Conservation (phyloP, 2,888 invertebrate genomes). For the Mesorhabditis belari region DNA sequence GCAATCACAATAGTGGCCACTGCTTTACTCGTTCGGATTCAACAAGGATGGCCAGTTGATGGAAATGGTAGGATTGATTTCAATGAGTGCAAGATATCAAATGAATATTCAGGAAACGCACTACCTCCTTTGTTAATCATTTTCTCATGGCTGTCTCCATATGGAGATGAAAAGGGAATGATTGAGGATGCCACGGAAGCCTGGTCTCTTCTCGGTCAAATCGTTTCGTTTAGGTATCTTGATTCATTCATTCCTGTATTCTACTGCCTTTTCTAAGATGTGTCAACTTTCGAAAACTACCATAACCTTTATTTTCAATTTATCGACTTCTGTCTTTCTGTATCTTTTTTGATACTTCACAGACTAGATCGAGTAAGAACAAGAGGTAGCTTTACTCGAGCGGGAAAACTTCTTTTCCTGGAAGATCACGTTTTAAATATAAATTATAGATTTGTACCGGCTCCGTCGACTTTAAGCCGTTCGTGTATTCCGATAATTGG, state of each 20-base stretch:
- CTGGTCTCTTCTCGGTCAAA: conserved; percentile 2
- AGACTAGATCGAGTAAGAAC: too few relatives aligned
- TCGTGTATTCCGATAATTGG: conserved; percentile 44
- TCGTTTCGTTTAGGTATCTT: background rate
- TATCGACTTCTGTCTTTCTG: too few relatives aligned
- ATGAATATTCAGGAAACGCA: background rate
- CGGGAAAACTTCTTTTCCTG: too few relatives aligned
- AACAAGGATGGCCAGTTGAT: conserved; percentile 13
- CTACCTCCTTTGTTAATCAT: conserved; percentile 28
- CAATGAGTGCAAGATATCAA: too few relatives aligned
- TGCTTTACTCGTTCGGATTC: conserved; percentile 34
- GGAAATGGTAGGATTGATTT: background rate
- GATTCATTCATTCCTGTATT: too few relatives aligned
- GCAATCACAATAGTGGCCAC: conserved; percentile 45
- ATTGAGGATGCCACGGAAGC: conserved; percentile 42
- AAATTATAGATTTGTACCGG: conserved; percentile 17
- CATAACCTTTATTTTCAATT: too few relatives aligned
- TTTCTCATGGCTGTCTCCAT: conserved; percentile 47
- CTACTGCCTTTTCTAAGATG: too few relatives aligned
- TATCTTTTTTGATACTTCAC: too few relatives aligned
- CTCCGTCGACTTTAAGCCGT: conserved; percentile 33
- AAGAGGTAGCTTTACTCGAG: too few relatives aligned
- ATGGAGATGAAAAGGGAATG: conserved; percentile 51
- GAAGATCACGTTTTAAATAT: too few relatives aligned
- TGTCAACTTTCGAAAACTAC: too few relatives aligned